Evolutionary conservation across 2,888 invertebrate genomes (phyloP).

Genomic region (Platycheirus albimanus): DNA sequence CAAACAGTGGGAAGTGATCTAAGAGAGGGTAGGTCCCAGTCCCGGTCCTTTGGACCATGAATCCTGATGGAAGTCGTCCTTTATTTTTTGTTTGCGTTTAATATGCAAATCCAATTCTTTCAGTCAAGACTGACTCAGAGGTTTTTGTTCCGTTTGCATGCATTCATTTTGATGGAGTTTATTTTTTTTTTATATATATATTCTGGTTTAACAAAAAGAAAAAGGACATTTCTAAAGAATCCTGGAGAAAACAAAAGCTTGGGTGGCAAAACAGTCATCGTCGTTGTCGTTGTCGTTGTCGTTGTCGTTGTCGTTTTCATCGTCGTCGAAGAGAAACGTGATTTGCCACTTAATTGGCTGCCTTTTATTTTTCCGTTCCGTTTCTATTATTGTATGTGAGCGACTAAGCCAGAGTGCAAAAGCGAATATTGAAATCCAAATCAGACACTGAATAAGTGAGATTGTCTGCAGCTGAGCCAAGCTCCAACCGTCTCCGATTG

Average conservation of each 20-base stretch:
- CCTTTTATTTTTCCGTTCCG: constrained; percentile 61
- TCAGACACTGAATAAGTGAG: not conserved
- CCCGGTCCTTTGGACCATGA: constrained; percentile 43
- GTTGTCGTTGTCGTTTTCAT: no score
- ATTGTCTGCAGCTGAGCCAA: constrained; percentile 20
- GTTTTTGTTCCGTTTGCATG: constrained; percentile 53
- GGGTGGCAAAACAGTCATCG: constrained; percentile 22
- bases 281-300: no score
- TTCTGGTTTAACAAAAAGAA: not conserved
- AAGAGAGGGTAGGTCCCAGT: no score
- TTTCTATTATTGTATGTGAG: constrained; percentile 22
- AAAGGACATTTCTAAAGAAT: constrained; percentile 23
- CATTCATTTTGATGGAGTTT: constrained; percentile 7
- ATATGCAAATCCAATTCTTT: constrained; percentile 65
- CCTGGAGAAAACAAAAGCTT: constrained; percentile 28
- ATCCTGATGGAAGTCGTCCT: constrained; percentile 32
- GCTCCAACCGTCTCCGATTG: constrained; percentile 49
- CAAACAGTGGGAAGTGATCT: constrained; percentile 62
- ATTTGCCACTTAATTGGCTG: constrained; percentile 73
- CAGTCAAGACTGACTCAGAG: constrained; percentile 23
- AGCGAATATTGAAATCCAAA: constrained; percentile 24
- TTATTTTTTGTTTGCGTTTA: constrained; percentile 28
- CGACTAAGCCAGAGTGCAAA: constrained; percentile 8
- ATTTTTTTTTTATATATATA: not conserved
- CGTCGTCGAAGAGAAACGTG: constrained; percentile 56